A percentile compares a stretch with the other conserved stretches of the same genome.
Conservation (phyloP, 2,113 vertebrate species). For the Cyanistes caeruleus region DNA sequence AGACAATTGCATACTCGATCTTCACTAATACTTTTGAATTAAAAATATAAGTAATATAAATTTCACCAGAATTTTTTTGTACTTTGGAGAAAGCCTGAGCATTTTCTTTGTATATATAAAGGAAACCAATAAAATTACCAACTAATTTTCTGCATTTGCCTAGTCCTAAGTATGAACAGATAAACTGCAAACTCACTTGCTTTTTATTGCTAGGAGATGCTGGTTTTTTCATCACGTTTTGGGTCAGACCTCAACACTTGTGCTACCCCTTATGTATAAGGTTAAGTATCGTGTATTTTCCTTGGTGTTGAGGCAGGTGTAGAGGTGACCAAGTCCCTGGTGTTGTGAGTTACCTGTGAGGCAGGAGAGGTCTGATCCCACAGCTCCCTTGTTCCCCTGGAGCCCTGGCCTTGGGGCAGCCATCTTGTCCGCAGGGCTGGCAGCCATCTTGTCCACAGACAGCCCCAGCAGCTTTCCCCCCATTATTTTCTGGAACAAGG, state of each 20-base stretch:
- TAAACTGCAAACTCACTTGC: background rate
- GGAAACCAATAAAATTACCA: background rate
- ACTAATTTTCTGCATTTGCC: background rate
- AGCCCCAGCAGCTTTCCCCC: background rate
- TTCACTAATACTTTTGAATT: background rate
- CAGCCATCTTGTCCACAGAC: slow-evolving; percentile 60
- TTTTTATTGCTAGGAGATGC: accelerated
- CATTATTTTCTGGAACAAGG: background rate
- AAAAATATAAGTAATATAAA: background rate
- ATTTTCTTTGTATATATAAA: background rate
- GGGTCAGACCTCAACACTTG: background rate
- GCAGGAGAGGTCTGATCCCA: background rate
- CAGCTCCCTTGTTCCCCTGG: background rate
- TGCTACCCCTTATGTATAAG: background rate
- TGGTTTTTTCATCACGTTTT: background rate
- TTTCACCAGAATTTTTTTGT: background rate
- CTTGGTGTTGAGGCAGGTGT: background rate
- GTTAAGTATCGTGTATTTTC: background rate
- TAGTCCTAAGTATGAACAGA: background rate
- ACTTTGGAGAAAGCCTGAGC: background rate
- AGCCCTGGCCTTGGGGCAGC: slow-evolving; percentile 33
- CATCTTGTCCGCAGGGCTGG: slow-evolving; percentile 37
- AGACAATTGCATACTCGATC: background rate
- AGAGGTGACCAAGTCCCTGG: background rate
- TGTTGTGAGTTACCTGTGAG: background rate